Percentiles rank a stretch among this genome's conserved stretches.
phyloP scores from a whole-genome alignment of 1,140 invertebrate species.

The Drosophila pseudoobscura region DNA sequence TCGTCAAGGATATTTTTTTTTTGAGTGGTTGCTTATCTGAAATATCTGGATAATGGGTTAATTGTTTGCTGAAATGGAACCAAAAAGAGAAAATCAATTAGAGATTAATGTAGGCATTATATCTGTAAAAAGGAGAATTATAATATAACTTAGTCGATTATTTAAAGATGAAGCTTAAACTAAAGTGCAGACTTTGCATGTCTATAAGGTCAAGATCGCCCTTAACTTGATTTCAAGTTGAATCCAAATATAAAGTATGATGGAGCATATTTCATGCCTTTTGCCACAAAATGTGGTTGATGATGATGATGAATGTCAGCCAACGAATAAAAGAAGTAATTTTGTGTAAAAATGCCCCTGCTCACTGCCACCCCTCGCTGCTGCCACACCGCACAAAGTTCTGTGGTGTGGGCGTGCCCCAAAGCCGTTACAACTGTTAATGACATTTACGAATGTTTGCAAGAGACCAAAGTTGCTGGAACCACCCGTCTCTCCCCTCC shows the following conservation, averaged over 20 bases:
- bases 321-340: slow-evolving; percentile 75
- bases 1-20: too few species aligned
- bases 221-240: slow-evolving; percentile 38
- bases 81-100: too few species aligned
- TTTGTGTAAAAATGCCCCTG: slow-evolving; percentile 66
- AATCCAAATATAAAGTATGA: slow-evolving; percentile 66
- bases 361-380: neutral
- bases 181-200: neutral
- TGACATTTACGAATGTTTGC: slow-evolving; percentile 81
- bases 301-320: slow-evolving; percentile 79
- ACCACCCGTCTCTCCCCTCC: slow-evolving; percentile 18
- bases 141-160: too few species aligned
- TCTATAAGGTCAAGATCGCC: slow-evolving; percentile 39
- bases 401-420: slow-evolving; percentile 49
- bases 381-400: slow-evolving; percentile 16
- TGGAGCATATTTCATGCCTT: slow-evolving; percentile 65
- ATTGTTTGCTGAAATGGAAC: too few species aligned
- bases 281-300: slow-evolving; percentile 42
- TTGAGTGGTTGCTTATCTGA: neutral
- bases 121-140: too few species aligned
- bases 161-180: too few species aligned
- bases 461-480: slow-evolving; percentile 39
- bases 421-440: slow-evolving; percentile 78
- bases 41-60: neutral
- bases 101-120: too few species aligned